Evolutionary conservation across 1,140 invertebrate species (phyloP), one percentile per base, ranked within the genome.

Genomic region (Trachymyrmex septentrionalis): DNA sequence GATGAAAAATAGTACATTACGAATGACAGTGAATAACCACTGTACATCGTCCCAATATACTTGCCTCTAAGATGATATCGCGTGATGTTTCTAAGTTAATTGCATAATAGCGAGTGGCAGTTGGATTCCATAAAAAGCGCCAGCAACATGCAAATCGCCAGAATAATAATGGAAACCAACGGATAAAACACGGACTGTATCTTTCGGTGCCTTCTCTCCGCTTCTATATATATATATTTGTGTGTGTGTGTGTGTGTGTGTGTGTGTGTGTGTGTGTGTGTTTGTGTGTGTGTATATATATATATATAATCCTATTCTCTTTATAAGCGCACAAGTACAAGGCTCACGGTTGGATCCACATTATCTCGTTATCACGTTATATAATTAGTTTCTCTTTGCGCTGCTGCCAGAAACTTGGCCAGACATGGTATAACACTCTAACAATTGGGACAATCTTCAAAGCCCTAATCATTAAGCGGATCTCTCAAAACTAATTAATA

Each of bases 261-360:
- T n/a, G n/a, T n/a, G n/a, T n/a, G n/a, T n/a, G n/a, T n/a, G n/a
- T n/a, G n/a, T n/a, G n/a, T n/a, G n/a, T n/a, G n/a, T n/a, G n/a
- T n/a, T n/a, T n/a, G n/a, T n/a, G n/a, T n/a, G n/a, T n/a, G n/a
- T n/a, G n/a, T 44, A 2, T 44, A 0, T 38, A 1, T 38, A 10
- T 44, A 2, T 44, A 10, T 92, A 91, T 91, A 91, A 92, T 87
- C 63, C 85, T 90, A 91, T 90, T 92, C 91, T 92, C 88, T 92
- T 92, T 91, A 92, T 88, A 89, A 90, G 80, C 75, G 82, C 63
- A 85, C 86, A 88, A 91, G 85, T 87, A 88, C 86, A 76, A 73
- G 84, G 66, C 85, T 86, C 86, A 71, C 76, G 87, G 75, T 76
- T 84, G 71, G 53, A 63, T 71, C 87, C 30, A 78, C 86, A 91